Conservation (phyloP, 2,113 vertebrate species). For the Calypte anna region DNA sequence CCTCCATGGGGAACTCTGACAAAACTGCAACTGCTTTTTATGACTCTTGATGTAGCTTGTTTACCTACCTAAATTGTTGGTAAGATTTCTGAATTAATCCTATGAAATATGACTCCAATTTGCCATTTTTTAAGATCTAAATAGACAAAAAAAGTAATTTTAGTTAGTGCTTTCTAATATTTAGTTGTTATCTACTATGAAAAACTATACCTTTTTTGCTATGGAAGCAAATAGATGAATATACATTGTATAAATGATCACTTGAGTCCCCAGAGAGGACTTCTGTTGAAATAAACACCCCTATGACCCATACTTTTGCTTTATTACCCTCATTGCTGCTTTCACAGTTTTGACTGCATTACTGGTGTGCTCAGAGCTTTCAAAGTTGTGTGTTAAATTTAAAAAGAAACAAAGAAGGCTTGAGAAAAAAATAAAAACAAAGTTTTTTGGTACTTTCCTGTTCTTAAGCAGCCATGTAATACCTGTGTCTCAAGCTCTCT, state of each 20-base stretch:
- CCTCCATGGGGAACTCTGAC: background rate
- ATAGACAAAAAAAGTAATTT: background rate
- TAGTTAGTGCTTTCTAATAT: background rate
- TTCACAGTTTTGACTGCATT: background rate
- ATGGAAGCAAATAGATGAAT: background rate
- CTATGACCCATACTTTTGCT: background rate
- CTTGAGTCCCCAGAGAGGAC: background rate
- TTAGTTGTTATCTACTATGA: background rate
- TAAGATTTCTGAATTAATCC: constrained; percentile 85
- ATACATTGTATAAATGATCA: background rate
- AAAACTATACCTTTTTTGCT: background rate
- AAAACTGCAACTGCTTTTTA: background rate
- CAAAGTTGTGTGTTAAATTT: background rate
- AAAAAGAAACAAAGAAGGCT: background rate
- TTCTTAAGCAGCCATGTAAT: background rate
- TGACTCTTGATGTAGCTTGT: background rate
- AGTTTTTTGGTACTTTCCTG: background rate
- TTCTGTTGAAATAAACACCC: background rate
- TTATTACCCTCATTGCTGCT: background rate
- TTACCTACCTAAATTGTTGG: constrained; percentile 86
- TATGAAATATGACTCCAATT: constrained; percentile 82
- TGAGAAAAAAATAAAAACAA: background rate
- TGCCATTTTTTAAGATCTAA: constrained; percentile 76
- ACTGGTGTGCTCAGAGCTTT: background rate
- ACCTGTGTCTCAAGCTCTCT: background rate